Evolutionary conservation across 2,113 vertebrate genomes (phyloP).

Genomic region (Rhodinocichla rosea): DNA sequence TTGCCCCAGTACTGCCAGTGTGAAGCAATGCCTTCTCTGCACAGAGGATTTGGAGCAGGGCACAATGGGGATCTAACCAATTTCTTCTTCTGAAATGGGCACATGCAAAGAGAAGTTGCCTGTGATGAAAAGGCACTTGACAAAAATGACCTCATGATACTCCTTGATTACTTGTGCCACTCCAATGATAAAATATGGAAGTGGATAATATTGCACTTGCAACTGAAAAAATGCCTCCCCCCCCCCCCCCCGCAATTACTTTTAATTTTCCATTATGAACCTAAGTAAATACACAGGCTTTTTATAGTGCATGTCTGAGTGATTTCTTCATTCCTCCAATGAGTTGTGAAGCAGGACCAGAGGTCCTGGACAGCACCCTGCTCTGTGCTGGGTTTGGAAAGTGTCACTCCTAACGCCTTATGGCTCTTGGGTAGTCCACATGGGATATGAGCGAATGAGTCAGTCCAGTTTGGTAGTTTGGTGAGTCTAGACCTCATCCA

Average conservation of each 20-base stretch:
- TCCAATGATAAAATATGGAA: constrained; percentile 11
- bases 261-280: constrained; percentile 37
- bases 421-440: neutral
- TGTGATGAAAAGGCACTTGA: constrained; percentile 29
- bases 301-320: neutral
- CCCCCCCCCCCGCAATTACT: constrained; percentile 37
- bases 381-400: neutral
- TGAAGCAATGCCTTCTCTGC: neutral
- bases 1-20: neutral
- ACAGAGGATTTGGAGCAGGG: neutral
- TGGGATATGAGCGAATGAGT: neutral
- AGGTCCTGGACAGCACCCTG: neutral
- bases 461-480: neutral
- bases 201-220: neutral
- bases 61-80: neutral
- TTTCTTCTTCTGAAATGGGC: neutral
- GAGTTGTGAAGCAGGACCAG: neutral
- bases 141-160: constrained; percentile 19
- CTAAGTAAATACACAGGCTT: neutral
- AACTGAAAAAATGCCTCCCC: constrained; percentile 11
- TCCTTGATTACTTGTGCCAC: constrained; percentile 14
- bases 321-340: constrained; percentile 11
- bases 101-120: neutral
- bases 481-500: neutral
- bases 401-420: accelerated